Evolutionary conservation across 1,140 invertebrate species (phyloP).

Genomic region (Drosophila leontia): DNA sequence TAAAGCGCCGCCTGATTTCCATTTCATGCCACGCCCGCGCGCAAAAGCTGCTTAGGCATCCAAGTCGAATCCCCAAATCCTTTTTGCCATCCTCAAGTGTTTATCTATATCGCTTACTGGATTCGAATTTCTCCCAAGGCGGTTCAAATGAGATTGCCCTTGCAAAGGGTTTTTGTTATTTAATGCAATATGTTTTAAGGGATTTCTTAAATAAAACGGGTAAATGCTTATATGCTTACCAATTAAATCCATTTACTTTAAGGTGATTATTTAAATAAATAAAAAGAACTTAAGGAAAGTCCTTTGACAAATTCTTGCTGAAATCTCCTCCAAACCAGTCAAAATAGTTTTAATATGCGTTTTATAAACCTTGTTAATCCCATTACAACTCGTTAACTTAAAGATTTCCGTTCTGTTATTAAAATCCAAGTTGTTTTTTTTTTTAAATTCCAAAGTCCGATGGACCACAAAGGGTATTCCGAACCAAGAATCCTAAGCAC

Average conservation of each 20-base stretch:
- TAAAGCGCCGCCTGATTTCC: slow-evolving; percentile 67
- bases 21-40: slow-evolving; percentile 58
- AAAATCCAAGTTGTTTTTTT: background rate
- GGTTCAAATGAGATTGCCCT: slow-evolving; percentile 8
- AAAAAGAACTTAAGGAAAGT: background rate
- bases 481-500: background rate
- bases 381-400: background rate
- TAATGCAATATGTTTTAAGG: slow-evolving; percentile 5
- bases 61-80: slow-evolving; percentile 61
- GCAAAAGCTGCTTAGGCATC: slow-evolving; percentile 52
- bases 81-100: slow-evolving; percentile 75
- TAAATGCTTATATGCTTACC: background rate
- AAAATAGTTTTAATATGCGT: background rate
- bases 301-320: background rate
- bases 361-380: background rate
- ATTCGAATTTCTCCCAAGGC: slow-evolving; percentile 12
- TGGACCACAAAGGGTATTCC: slow-evolving; percentile 4
- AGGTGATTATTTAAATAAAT: background rate
- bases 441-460: background rate
- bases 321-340: background rate
- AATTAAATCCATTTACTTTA: background rate
- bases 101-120: slow-evolving; percentile 77
- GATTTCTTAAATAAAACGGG: background rate
- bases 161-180: slow-evolving; percentile 40
- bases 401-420: background rate